These are phyloP conservation scores for Pterobdella sp. DNA, from an alignment of 2,888 invertebrate species.

Conservation along the genomic window DNA sequence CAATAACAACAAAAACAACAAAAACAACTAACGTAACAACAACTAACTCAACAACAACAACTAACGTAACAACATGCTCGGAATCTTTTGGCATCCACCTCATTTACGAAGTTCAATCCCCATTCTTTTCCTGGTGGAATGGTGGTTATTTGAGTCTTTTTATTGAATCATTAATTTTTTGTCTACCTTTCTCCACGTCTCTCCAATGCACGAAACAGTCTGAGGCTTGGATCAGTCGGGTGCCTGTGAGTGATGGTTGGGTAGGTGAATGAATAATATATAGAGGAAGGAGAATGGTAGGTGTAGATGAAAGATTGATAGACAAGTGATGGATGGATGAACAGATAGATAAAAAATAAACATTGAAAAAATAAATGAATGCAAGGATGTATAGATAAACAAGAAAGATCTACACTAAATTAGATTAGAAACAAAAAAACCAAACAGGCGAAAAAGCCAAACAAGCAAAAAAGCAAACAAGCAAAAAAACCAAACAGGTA, in stretches of 20 bases:
- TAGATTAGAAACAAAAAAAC: too few species aligned
- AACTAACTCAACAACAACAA: not conserved
- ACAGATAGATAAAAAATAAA: not conserved
- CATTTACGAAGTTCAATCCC: constrained; percentile 95
- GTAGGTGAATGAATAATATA: not conserved
- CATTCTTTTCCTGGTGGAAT: constrained; percentile 70
- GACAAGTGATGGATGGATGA: constrained; percentile 3
- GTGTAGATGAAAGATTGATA: not conserved
- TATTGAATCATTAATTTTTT: too few species aligned
- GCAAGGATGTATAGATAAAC: too few species aligned
- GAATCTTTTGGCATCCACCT: constrained; percentile 93
- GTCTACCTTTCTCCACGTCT: constrained; percentile 54
- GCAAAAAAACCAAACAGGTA: too few species aligned
- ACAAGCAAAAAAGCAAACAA: too few species aligned
- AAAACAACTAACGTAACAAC: not conserved
- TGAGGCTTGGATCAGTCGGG: constrained; percentile 90
- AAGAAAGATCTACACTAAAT: too few species aligned
- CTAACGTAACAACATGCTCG: constrained; percentile 49
- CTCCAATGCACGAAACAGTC: constrained; percentile 99
- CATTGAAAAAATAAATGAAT: too few species aligned
- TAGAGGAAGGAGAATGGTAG: not conserved
- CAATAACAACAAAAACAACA: not conserved
- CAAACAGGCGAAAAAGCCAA: too few species aligned
- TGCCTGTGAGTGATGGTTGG: constrained; percentile 56
- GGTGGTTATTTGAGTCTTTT: too few species aligned